Evolutionary conservation across 1,140 invertebrate species (phyloP).

Genomic region (Odontomachus brunneus): DNA sequence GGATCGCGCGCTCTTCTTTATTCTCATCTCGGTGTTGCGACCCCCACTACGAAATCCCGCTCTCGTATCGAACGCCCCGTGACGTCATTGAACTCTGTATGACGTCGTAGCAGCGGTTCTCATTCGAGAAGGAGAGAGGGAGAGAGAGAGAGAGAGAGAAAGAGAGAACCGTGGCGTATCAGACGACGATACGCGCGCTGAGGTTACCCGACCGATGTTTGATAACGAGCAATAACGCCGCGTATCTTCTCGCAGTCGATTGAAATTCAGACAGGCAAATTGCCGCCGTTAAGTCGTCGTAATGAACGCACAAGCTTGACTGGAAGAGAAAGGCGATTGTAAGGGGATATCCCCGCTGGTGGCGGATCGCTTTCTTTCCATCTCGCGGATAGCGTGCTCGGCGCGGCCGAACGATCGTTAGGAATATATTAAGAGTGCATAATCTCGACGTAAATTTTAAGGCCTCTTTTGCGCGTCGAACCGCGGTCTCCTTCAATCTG

Average conservation of each 20-base stretch:
- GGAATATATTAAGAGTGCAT: not conserved
- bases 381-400: not conserved
- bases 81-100: slow-evolving; percentile 81
- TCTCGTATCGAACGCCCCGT: slow-evolving; percentile 80
- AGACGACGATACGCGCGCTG: too few relatives aligned
- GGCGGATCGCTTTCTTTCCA: slow-evolving; percentile 7
- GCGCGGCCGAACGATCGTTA: not conserved
- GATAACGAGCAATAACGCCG: slow-evolving; percentile 6
- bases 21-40: slow-evolving; percentile 64
- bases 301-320: not conserved
- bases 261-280: not conserved
- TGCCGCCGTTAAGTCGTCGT: not conserved
- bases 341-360: not conserved
- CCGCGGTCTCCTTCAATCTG: not conserved
- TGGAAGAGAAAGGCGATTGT: not conserved
- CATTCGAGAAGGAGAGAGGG: too few relatives aligned
- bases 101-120: slow-evolving; percentile 79
- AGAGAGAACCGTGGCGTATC: not conserved
- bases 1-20: slow-evolving; percentile 33
- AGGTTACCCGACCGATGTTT: not conserved
- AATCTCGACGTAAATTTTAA: slow-evolving; percentile 5
- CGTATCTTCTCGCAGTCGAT: not conserved
- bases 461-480: not conserved
- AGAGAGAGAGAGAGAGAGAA: too few relatives aligned
- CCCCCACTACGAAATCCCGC: slow-evolving; percentile 71